Base-by-base conservation (phyloP, 2,888 invertebrate species). In the Drosophila niveifrons region DNA sequence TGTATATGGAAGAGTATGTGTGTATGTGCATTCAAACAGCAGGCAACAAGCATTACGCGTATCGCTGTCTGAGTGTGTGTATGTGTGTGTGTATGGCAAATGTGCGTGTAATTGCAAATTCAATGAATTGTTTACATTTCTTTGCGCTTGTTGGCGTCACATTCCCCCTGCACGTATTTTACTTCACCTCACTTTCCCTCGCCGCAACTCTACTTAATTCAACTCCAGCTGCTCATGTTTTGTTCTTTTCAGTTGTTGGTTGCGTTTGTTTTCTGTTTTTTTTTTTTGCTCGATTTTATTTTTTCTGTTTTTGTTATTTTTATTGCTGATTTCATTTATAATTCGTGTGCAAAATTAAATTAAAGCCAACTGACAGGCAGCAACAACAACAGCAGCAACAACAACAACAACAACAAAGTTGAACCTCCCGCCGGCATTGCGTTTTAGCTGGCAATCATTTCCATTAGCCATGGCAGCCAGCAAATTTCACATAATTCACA, bases 91-190 rank as follows among this genome's bases (percentile, higher is more conserved):
- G 67, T 90, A 69, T 66, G 82, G 75, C 78, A 90, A 88, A 90
- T 90, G 87, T 83, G 89, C 90, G 89, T 88, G 89, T 90, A 90
- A 89, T 89, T 90, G 90, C 90, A 87, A 88, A 88, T 90, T 90
- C 90, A 90, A 89, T 89, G 90, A 80, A 89, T 82, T 89, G 90
- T 90, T 88, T 90, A 84, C 88, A 83, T 89, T 88, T 89, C 89
- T 90, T 88, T 88, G 86, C 80, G 80, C 88, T 85, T 88, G 85
- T 88, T 88, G 83, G 79, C 77, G 55, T 72, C 62, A 51, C 74
- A 50, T 10, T 13, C 31, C 28, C 51, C 59, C 47, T 39, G 7
- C 44, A 31, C 15, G 36, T 39, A 23, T 23, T 23, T 23, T 23
- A 23, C 23, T 1, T 10, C 46, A 3, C 39, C 46, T 17, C 39